phyloP scores from a whole-genome alignment of 2,797 vertebrate genomes.

The Ammospiza maritima region DNA sequence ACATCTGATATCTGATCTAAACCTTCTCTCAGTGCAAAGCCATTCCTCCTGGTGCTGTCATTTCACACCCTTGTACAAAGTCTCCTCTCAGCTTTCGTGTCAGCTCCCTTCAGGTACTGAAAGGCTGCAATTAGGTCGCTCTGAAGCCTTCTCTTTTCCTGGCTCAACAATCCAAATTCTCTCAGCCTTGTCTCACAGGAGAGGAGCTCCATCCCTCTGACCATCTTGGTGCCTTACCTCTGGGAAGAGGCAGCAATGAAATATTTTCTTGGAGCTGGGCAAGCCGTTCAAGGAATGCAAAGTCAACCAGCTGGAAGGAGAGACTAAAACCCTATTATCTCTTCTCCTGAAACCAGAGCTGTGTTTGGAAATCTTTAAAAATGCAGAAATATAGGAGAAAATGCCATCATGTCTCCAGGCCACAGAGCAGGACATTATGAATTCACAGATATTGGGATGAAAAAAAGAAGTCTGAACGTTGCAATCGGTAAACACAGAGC shows the following conservation, averaged over 20 bases:
- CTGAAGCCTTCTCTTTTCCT: not conserved
- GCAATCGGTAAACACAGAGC: not conserved
- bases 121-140: not conserved
- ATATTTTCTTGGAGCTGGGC: not conserved
- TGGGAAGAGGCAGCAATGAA: not conserved
- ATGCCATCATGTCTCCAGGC: not conserved
- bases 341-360: not conserved
- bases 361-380: not conserved
- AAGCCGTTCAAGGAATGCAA: not conserved
- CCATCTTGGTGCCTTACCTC: not conserved
- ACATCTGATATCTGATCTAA: not conserved
- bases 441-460: rapidly evolving
- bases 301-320: not conserved
- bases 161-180: not conserved
- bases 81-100: not conserved
- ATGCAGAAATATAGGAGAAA: not conserved
- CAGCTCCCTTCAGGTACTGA: not conserved
- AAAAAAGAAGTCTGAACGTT: not conserved
- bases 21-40: not conserved
- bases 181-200: not conserved
- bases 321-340: not conserved
- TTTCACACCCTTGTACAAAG: not conserved
- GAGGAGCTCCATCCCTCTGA: not conserved
- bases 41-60: not conserved
- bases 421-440: not conserved